phyloP scores from a whole-genome alignment of 2,888 invertebrate genomes.

The Sesamia inferens region DNA sequence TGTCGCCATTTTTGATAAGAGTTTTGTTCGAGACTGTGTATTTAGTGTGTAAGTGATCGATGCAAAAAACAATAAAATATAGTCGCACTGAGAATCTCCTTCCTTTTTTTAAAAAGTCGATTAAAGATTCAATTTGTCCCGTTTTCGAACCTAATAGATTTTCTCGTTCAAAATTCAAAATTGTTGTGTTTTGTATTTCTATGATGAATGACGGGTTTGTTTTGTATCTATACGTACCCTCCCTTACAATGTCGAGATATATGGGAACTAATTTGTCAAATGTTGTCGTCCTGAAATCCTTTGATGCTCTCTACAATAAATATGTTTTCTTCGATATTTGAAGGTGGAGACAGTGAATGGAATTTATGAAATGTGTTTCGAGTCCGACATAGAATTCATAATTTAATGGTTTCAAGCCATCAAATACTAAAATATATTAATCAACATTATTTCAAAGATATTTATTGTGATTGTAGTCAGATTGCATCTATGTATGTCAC shows the following conservation, averaged over 20 bases:
- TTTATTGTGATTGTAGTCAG: neutral
- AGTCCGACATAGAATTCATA: neutral
- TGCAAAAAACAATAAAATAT: too few species aligned
- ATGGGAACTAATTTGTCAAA: slow-evolving; percentile 47
- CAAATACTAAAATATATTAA: neutral
- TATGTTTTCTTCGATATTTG: slow-evolving; percentile 29
- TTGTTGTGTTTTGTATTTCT: slow-evolving; percentile 31
- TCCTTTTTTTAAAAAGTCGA: too few species aligned
- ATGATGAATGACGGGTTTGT: slow-evolving; percentile 45
- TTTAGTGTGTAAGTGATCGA: too few species aligned
- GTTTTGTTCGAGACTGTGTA: too few species aligned
- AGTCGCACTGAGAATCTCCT: too few species aligned
- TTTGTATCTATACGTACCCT: slow-evolving; percentile 25
- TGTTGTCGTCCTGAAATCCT: slow-evolving; percentile 42
- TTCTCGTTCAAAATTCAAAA: slow-evolving; percentile 2
- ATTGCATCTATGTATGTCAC: too few species aligned
- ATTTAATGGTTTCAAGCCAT: neutral
- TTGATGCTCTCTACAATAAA: slow-evolving; percentile 36
- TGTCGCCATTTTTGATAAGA: too few species aligned
- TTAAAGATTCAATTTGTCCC: neutral
- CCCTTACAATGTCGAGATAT: slow-evolving; percentile 12
- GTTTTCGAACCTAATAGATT: neutral
- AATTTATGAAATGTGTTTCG: slow-evolving; percentile 2
- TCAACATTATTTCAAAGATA: neutral
- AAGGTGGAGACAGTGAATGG: slow-evolving; percentile 5